Percentiles rank a stretch among this genome's conserved stretches.
Conservation (phyloP, 2,888 invertebrate genomes). For the Plemyria rubiginata region DNA sequence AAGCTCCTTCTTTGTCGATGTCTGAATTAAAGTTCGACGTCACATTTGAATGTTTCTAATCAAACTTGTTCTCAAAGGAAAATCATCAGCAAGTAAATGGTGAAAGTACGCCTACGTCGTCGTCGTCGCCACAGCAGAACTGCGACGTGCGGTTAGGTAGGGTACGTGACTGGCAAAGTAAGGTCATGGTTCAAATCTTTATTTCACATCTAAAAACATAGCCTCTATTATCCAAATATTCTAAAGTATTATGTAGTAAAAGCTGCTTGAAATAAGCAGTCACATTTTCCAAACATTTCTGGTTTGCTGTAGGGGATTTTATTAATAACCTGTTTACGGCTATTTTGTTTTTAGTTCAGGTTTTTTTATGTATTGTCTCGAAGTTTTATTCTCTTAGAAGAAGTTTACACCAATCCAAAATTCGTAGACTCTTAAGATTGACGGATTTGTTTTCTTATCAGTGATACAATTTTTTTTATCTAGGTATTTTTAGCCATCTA, state of each 20-base stretch:
- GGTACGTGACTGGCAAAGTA: conserved; percentile 25
- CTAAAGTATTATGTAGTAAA: background rate
- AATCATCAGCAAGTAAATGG: conserved; percentile 16
- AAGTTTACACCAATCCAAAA: too few species aligned
- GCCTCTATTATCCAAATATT: conserved; percentile 10
- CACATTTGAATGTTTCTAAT: background rate
- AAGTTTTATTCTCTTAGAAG: too few species aligned
- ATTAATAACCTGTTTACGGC: background rate
- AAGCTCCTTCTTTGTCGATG: too few species aligned
- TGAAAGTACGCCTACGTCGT: conserved; percentile 31
- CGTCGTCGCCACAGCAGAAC: background rate
- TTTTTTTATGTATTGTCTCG: too few species aligned
- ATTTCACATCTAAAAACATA: conserved; percentile 21
- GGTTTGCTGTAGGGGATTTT: background rate
- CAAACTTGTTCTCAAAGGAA: conserved; percentile 18
- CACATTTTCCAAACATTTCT: background rate
- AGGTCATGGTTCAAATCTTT: conserved; percentile 40
- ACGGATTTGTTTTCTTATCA: too few species aligned
- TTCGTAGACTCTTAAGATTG: too few species aligned
- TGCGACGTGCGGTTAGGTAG: background rate
- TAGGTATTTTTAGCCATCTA: too few species aligned
- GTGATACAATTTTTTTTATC: too few species aligned
- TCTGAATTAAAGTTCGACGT: too few species aligned
- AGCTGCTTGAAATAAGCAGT: background rate
- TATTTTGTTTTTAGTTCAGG: too few species aligned